Percentiles rank a stretch among this genome's conserved stretches.
These are phyloP conservation scores for Naja naja DNA, from an alignment of 2,113 vertebrate species.

Conservation along the genomic window DNA sequence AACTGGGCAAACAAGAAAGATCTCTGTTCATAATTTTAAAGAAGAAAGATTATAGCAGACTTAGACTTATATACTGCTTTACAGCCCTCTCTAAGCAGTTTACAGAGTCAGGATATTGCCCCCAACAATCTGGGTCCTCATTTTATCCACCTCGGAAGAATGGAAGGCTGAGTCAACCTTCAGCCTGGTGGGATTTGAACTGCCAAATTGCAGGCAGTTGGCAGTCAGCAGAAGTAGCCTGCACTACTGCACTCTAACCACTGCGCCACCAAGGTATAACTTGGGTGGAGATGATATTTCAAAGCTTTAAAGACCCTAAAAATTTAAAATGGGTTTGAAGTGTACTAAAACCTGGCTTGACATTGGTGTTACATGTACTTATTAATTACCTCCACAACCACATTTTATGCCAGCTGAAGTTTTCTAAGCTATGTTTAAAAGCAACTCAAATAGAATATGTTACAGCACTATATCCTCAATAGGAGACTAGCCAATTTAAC, in stretches of 20 bases:
- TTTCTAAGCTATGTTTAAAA: neutral
- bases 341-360: neutral
- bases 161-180: no score
- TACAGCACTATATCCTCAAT: neutral
- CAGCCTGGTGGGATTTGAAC: no score
- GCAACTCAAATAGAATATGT: neutral
- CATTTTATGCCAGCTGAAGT: neutral
- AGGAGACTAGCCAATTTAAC: no score
- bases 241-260: no score
- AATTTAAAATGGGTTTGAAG: neutral
- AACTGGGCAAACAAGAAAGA: neutral
- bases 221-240: no score
- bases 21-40: neutral
- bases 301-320: neutral
- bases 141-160: no score
- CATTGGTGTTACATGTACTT: neutral
- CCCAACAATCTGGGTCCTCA: no score
- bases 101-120: no score
- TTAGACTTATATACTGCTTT: no score
- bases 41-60: neutral
- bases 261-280: neutral
- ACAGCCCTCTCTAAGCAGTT: no score
- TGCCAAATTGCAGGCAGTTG: no score
- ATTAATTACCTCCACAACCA: neutral
- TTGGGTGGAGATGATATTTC: neutral